These are phyloP conservation scores for Callocephalon fimbriatum DNA, from an alignment of 2,113 vertebrate genomes.

Conservation along the genomic window DNA sequence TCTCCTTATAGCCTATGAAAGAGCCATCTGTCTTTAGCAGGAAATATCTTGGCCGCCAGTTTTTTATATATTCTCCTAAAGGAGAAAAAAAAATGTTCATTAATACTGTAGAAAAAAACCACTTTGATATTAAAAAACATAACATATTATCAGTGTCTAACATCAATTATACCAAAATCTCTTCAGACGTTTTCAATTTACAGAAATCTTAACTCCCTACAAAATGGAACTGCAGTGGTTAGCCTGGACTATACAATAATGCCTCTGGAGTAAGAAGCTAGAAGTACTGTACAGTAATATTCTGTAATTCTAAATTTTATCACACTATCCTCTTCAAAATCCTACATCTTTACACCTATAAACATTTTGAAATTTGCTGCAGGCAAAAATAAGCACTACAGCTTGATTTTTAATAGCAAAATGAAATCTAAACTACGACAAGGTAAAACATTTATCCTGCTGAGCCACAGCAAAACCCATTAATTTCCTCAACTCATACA, in stretches of 20 bases:
- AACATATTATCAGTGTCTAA: conserved; percentile 6
- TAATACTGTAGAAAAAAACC: background rate
- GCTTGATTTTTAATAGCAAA: background rate
- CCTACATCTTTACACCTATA: background rate
- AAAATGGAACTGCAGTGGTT: background rate
- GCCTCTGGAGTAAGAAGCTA: background rate
- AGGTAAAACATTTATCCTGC: background rate
- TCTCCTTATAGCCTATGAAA: conserved; percentile 99
- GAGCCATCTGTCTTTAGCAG: conserved; percentile 98
- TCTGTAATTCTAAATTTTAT: background rate
- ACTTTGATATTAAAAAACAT: conserved; percentile 15
- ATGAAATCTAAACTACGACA: background rate
- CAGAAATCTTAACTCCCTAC: background rate
- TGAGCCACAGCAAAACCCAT: background rate
- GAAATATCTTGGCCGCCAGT: conserved; percentile 98
- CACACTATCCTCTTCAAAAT: background rate
- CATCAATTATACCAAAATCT: background rate
- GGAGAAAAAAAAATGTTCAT: conserved; percentile 44
- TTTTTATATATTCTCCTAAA: conserved; percentile 98
- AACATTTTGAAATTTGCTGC: background rate
- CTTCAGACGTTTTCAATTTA: background rate
- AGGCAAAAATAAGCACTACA: background rate
- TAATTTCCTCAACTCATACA: background rate
- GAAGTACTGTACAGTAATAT: background rate
- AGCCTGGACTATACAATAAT: background rate